Evolutionary conservation across 2,113 vertebrate genomes (phyloP), one percentile per base, ranked within the genome.

Genomic region (Bubalus kerabau): DNA sequence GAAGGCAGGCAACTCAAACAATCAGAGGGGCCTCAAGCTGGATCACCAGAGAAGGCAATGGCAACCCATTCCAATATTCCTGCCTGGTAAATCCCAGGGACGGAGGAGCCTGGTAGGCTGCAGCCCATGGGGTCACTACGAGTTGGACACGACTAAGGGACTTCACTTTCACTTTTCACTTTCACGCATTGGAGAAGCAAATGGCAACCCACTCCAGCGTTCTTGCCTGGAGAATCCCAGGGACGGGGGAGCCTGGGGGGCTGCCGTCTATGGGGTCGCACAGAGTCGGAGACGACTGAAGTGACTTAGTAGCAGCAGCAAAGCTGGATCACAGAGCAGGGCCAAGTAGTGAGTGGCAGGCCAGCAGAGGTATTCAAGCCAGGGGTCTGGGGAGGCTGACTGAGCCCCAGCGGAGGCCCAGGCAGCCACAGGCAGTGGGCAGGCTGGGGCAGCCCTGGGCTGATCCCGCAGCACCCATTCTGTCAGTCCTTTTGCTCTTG

Each of bases 1-100:
- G 36, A 95, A 91, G 48, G 59, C 26, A 91, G 74, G 64, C 7
- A 6, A 54, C 57, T 60, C 21, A 62, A 91, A 88, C 24, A 82
- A 95, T 56, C n/a, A 85, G 59, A 88, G 40, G 17, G 21, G 13
- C 19, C 87, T 43, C 78, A 32, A 82, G 85, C 57, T 6, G 5
- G 40, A 85, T 85, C 17, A 90, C 43, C 5, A 9, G 32, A 71
- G 17, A 71, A 71, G 32, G 17, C 64, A 71, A 36, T 36, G 64
- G 64, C 64, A 71, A 2, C 9, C 64, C n/a, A 71, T 8, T 71
- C n/a, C n/a, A 71, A 17, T 71, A 11, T 4, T 36, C 64, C 32
- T 67, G 64, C n/a, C 32, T 36, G 64, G 64, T 36, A 67, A 67
- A 67, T 67, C 64, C 32, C 64, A 67, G 64, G 64, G 64, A 67